Evolutionary conservation across 2,113 vertebrate genomes (phyloP).

Genomic region (Pyrgilauda ruficollis): DNA sequence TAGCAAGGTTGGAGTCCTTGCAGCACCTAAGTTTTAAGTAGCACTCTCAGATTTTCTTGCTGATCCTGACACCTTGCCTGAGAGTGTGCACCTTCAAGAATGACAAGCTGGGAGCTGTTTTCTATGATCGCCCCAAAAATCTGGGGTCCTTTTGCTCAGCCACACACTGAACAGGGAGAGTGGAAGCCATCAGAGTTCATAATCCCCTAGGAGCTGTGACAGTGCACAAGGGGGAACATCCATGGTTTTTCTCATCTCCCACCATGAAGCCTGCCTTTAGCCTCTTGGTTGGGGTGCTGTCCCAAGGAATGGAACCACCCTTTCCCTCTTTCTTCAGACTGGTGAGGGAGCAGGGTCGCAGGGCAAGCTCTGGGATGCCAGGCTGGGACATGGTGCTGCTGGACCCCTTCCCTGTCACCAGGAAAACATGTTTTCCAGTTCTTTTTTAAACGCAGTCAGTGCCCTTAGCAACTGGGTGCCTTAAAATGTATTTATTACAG

Average conservation of each 20-base stretch:
- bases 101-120: background rate
- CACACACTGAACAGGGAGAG: background rate
- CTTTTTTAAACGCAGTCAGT: background rate
- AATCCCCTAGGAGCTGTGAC: background rate
- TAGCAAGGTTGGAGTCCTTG: background rate
- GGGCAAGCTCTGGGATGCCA: background rate
- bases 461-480: constrained; percentile 53
- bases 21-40: background rate
- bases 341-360: fast-evolving
- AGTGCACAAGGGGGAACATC: fast-evolving
- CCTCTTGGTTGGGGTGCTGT: background rate
- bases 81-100: background rate
- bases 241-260: background rate
- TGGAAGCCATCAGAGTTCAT: background rate
- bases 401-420: background rate
- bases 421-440: background rate
- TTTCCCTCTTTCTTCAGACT: background rate
- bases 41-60: background rate
- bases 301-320: fast-evolving
- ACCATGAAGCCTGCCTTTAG: background rate
- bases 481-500: constrained; percentile 54
- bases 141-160: background rate
- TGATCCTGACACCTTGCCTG: background rate
- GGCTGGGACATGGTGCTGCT: background rate
- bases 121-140: background rate